Evolutionary conservation across 2,797 vertebrate genomes (phyloP).

Genomic region (Phoeniculus purpureus): DNA sequence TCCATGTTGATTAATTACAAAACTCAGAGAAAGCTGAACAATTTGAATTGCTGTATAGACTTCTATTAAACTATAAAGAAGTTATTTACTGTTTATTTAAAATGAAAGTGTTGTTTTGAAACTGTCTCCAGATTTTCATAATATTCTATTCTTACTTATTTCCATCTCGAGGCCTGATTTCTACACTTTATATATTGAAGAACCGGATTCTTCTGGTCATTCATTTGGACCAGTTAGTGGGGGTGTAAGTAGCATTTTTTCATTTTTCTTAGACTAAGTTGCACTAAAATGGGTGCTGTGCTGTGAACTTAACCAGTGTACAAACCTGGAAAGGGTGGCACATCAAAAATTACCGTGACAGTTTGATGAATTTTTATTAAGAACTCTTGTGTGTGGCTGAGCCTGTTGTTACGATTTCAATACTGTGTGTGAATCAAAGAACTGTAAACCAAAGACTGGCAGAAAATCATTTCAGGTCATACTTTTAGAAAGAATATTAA

Average conservation of each 20-base stretch:
- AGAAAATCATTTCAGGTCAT: neutral
- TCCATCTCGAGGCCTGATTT: slow-evolving; percentile 85
- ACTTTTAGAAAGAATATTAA: neutral
- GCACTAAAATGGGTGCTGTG: neutral
- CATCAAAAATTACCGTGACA: neutral
- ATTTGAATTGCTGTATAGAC: neutral
- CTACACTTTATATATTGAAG: slow-evolving; percentile 91
- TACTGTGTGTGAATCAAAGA: neutral
- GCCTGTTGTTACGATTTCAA: neutral
- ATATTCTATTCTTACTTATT: slow-evolving; percentile 15
- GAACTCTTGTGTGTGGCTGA: neutral
- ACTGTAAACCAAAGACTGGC: neutral
- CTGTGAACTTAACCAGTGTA: neutral
- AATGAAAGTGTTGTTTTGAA: neutral
- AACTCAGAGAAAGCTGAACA: neutral
- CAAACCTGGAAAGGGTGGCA: neutral
- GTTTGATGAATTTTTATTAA: neutral
- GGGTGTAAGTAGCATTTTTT: slow-evolving; percentile 77
- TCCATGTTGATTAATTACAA: neutral
- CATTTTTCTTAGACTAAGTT: neutral
- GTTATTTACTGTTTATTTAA: neutral
- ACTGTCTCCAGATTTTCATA: neutral
- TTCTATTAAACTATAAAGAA: neutral
- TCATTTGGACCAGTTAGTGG: slow-evolving; percentile 84
- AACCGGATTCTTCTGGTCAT: slow-evolving; percentile 93